Base-by-base conservation (phyloP, 2,888 invertebrate species). In the Eilema depressum region DNA sequence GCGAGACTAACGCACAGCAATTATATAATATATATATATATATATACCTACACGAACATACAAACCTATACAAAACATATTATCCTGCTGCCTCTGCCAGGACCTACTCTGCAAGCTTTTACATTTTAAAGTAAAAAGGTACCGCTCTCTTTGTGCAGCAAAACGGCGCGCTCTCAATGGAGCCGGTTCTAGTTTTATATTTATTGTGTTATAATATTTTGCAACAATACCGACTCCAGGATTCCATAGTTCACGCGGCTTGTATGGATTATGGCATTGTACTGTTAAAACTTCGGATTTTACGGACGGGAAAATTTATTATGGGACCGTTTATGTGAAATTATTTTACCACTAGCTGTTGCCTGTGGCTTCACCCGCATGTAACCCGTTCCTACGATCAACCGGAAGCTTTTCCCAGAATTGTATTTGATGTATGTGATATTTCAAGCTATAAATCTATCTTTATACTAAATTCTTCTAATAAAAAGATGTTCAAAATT, bases 71-170 rank as follows among this genome's bases (percentile, higher is more conserved):
- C 20, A 53, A 53, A 20, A 47, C n/a, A 47, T 17, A 20, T 33
- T 56, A 68, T 68, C 7, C 62, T 62, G 28, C 10, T 37, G 5
- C 26, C 70, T 81, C 82, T 81, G 66, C 61, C 3, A 17, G 0
- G 4, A 20, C 3, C 75, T 80, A 67, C 73, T 78, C 81, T 81
- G 57, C 71, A 66, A 75, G 83, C 89, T 91, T 91, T 91, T 88
- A 89, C 89, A 86, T 91, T 91, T 89, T 91, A 91, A 92, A 92
- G 91, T 89, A 90, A 91, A 90, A 90, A 91, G 90, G 90, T 88
- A 84, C 66, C 81, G 79, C 79, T 85, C 86, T 86, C 89, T 92
- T 91, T 90, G 90, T 91, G 88, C 86, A 84, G 84, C 87, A 84
- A 86, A 90, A 88, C 90, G 89, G 84, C 87, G 85, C 88, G 74